These are phyloP conservation scores for Petrocephalus zakoni DNA, from an alignment of 2,113 vertebrate genomes.

Conservation along the genomic window DNA sequence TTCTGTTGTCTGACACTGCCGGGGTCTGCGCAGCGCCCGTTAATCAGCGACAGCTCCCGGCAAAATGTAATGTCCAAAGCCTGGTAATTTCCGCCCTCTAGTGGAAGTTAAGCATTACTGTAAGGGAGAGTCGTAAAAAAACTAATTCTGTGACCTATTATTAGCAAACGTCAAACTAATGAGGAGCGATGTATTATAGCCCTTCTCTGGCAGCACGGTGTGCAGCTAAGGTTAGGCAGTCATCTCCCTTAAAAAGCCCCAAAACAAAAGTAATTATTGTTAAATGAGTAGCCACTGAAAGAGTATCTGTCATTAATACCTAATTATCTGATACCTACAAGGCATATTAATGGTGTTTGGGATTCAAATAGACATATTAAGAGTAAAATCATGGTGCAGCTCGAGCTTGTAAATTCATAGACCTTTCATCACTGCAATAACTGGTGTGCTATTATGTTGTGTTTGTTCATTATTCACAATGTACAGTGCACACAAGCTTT, in stretches of 20 bases:
- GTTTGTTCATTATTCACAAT: neutral
- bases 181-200: neutral
- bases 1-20: neutral
- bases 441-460: neutral
- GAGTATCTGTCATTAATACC: no score
- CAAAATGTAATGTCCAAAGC: neutral
- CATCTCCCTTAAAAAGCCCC: neutral
- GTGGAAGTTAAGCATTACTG: conserved; percentile 1
- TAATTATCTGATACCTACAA: no score
- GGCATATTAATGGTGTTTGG: no score
- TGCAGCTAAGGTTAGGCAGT: neutral
- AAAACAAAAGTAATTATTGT: neutral
- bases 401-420: neutral
- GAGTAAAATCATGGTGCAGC: no score
- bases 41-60: neutral
- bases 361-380: no score
- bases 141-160: neutral
- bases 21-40: neutral
- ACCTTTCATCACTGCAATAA: neutral
- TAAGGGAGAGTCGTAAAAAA: neutral
- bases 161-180: neutral
- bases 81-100: neutral
- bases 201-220: neutral
- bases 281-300: no score
- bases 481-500: neutral